Evolutionary conservation across 37 sponge, comb jelly and placozoan species (phyloP).

Genomic region (Eunapius fragilis): DNA sequence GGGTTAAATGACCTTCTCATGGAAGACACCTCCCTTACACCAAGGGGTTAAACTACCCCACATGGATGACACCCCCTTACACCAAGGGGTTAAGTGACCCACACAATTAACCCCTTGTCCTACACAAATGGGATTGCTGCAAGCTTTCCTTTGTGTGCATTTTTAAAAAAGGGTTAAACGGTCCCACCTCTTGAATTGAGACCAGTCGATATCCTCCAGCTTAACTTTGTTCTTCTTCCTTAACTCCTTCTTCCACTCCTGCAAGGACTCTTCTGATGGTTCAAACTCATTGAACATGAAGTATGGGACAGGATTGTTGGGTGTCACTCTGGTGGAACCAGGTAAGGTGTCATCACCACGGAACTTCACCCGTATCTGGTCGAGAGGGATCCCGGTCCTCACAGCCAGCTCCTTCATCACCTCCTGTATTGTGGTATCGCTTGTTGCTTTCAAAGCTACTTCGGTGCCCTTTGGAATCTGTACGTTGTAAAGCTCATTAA

Average conservation of each 20-base stretch:
- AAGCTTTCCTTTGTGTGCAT: too few species aligned
- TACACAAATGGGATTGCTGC: too few species aligned
- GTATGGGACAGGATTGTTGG: conserved; percentile 56
- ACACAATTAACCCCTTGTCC: too few species aligned
- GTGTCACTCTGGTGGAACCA: conserved; percentile 21
- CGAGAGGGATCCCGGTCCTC: conserved; percentile 44
- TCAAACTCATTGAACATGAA: conserved; percentile 78
- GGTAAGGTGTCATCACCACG: conserved; percentile 63
- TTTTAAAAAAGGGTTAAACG: too few species aligned
- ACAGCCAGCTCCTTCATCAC: conserved; percentile 44
- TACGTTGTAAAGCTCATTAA: too few species aligned
- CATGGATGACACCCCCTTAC: not conserved
- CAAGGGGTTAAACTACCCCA: not conserved
- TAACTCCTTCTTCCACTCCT: conserved; percentile 39
- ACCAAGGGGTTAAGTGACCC: not conserved
- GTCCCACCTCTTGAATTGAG: conserved; percentile 38
- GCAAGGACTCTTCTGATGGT: conserved; percentile 59
- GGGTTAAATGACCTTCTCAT: too few species aligned
- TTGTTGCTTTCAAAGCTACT: conserved; percentile 24
- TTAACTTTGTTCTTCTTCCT: conserved; percentile 45
- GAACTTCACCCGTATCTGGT: conserved; percentile 41
- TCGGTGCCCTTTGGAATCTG: conserved; percentile 77
- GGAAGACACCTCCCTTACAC: too few species aligned
- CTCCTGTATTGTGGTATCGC: conserved; percentile 30
- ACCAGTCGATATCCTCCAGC: conserved; percentile 63